Evolutionary conservation across 2,113 vertebrate genomes (phyloP), one percentile per base, ranked within the genome.

Genomic region (Lycaon pictus): DNA sequence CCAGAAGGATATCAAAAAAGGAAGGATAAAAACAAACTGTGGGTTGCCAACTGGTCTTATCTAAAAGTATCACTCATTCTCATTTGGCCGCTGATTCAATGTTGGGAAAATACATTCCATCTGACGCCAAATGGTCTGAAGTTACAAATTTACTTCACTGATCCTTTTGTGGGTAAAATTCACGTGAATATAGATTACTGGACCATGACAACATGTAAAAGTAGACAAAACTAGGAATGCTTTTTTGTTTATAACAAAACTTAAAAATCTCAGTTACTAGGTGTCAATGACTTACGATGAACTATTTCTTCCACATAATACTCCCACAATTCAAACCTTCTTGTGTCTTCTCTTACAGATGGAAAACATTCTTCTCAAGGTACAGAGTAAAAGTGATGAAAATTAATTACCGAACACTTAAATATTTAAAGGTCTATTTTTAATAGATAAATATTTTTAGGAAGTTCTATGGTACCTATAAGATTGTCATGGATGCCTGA

Each of bases 91-190:
- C 23, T 65, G 76, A n/a, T 35, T 77, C 37, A 83, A 32, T 32
- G 11, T 32, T 79, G 60, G 88, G 65, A 96, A 96, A 93, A 87
- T 29, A n/a, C 9, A 60, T 71, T 88, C 43, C 69, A 62, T 69
- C 32, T 62, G 62, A 84, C n/a, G 86, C 67, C 60, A 90, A 88
- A 55, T 29, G 58, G 55, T 72, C 35, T 93, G 43, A 79, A 25
- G 32, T 74, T 76, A n/a, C 16, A 83, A 53, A 65, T 83, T 60
- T 63, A 72, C 29, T 85, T 79, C 48, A 7, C 11, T 32, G 92
- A 20, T 53, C 32, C 35, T 62, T 35, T 69, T 56, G 35, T 43
- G 58, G 37, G 58, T 72, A 51, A 85, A 55, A 79, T 88, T 72
- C 88, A 82, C 0, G 1, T 63, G 74, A 58, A 35, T 55, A 79